These are phyloP conservation scores for Hirtodrosophila duncani DNA, from an alignment of 2,888 invertebrate genomes.

Conservation along the genomic window DNA sequence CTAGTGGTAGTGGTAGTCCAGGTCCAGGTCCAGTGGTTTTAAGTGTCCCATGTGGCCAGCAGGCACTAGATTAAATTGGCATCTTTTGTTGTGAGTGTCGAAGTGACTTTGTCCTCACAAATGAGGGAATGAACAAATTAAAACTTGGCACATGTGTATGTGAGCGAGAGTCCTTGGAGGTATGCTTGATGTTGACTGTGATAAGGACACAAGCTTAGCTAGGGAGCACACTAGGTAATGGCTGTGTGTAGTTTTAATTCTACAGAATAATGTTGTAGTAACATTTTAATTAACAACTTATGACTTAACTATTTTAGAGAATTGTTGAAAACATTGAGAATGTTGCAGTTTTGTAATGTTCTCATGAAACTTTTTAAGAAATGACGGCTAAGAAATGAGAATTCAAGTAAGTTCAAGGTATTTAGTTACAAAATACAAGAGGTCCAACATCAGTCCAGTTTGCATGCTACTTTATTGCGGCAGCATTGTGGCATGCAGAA, in stretches of 20 bases:
- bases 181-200: conserved; percentile 20
- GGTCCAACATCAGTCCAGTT: too few species aligned
- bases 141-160: conserved; percentile 48
- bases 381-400: too few species aligned
- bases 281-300: too few species aligned
- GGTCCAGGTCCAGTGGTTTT: conserved; percentile 33
- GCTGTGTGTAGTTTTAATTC: conserved; percentile 3
- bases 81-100: conserved; percentile 68
- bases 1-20: conserved; percentile 1
- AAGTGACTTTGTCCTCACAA: conserved; percentile 67
- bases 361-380: too few species aligned
- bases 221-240: conserved; percentile 9
- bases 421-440: too few species aligned
- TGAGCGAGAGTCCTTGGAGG: conserved; percentile 30
- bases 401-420: too few species aligned
- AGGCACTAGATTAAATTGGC: conserved; percentile 76
- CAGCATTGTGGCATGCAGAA: too few species aligned
- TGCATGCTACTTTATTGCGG: too few species aligned
- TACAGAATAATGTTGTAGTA: too few species aligned
- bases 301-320: too few species aligned
- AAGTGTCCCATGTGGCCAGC: conserved; percentile 76
- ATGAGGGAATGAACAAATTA: conserved; percentile 62
- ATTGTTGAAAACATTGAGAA: too few species aligned
- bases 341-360: too few species aligned
- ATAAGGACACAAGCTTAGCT: conserved; percentile 13